Evolutionary conservation across 2,888 invertebrate genomes (phyloP), one percentile per base, ranked within the genome.

Genomic region (Sminthurinus aureus): DNA sequence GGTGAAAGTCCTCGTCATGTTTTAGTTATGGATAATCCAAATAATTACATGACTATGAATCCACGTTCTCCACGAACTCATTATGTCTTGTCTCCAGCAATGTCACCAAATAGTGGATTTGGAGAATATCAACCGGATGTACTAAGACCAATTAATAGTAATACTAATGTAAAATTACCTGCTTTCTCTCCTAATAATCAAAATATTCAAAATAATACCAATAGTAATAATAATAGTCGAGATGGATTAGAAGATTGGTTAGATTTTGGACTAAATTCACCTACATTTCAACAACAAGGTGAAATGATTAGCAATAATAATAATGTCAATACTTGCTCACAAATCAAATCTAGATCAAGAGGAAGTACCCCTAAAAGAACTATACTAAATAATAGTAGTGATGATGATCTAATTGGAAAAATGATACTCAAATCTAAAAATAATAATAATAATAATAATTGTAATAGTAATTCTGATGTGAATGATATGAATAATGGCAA

Each of bases 21-120:
- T 66, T 71, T 58, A 2, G 18, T 58, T 18, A 58, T 15, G 13
- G 58, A 58, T 58, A 58, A 58, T 18, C 9, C 13, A 58, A 18
- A 13, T 58, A 58, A 15, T 13, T 6, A 18, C 9, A 38, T 38
- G 6, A 38, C 2, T 18, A 58, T 64, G 12, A 66, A 75, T 81
- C 84, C 86, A 12, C 82, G 86, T 22, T 87, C 86, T 4, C 87
- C 87, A n/a, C 58, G 87, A 83, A 8, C 84, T 51, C 78, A 75
- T 64, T 82, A 79, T 77, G 83, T 86, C 0, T 76, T 84, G 74
- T 87, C 87, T 0, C 87, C 87, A 13, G 83, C 84, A 4, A 86
- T 87, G 87, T 87, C 87, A 38, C 87, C 87, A 18, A 86, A 85
- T 20, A 76, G 78, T 18, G 83, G 71, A 24, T 51, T 81, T 13